Base-by-base conservation (phyloP, 2,113 vertebrate species). In the Albula glossodonta region DNA sequence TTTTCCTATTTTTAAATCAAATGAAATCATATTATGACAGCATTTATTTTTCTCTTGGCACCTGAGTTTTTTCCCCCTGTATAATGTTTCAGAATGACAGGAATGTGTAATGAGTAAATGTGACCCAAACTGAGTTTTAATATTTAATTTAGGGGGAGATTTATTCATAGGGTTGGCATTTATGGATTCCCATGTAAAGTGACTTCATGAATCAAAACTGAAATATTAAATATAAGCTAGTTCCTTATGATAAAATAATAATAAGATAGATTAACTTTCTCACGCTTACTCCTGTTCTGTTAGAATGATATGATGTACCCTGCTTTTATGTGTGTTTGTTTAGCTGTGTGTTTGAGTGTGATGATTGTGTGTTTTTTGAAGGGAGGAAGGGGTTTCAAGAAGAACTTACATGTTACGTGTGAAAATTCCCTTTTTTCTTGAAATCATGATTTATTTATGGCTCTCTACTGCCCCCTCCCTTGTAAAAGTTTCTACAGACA, bases 381-480 rank as follows among this genome's bases (percentile, higher is more conserved):
- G 0, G 31, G 31, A 41, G 31, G 31, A 41, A 41, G 31, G 31
- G 31, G 31, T 41, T 41, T 41, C 31, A 41, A 41, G 31, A 41
- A 56, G 7, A 56, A 56, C 12, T 1, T 56, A 56, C 7, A 7
- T 56, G 12, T 56, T 15, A 60, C 17, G 17, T 60, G 11, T 13
- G 11, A 60, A 60, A 11, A 60, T 13, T 15, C n/a, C 8, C 2
- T 4, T 9, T 74, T 31, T 74, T 74, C 70, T 74, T 22, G 31
- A 74, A 74, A 31, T 15, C 8, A 70, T 70, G 19, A 9, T 56
- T 56, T 48, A 83, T 83, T 83, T 22, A 31, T 49, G 53, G 82
- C 82, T 63, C 56, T 50, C 56, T 63, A 48, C 82, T 83, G 82
- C 82, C 82, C 31, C 81, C 81, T 41, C 56, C 56, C 12, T 1